Evolutionary conservation across 2,113 vertebrate species (phyloP), one percentile per base, ranked within the genome.

Genomic region (Phyllostomus discolor): DNA sequence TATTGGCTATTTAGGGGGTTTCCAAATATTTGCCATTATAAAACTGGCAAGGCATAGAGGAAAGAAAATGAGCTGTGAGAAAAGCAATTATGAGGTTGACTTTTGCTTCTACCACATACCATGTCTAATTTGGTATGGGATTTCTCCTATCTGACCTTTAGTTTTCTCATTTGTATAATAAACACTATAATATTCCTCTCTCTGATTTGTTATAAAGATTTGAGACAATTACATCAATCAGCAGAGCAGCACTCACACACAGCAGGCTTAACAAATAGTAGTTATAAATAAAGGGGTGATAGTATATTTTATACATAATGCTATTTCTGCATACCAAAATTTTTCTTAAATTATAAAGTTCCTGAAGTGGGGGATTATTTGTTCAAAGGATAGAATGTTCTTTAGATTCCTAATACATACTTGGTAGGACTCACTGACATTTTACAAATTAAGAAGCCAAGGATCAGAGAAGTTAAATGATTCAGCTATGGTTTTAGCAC

Each of bases 391-490:
- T 2, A 46, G 22, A 69, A 31, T 54, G 16, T 11, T 62, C 43
- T 92, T 79, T 48, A 69, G 67, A 75, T 69, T 81, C 73, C 75
- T n/a, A 90, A 54, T 62, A 43, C 0, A 7, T 52, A n/a, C 28
- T 67, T 48, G 52, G 20, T 64, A 22, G 43, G 7, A n/a, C 17
- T 69, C 73, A 46, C 0, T 70, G 78, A 90, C 48, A 50, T 64
- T 66, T 90, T 52, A 82, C 50, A 79, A 95, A 54, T 38, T 31
- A 91, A 91, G 31, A 96, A 83, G n/a, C 17, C 52, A 46, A 82
- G 46, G 67, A 12, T 95, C 38, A 62, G 50, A 64, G 88, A 79
- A 62, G 57, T 22, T 9, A 87, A 43, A 41, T 26, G 8, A 19
- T 73, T 28, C 10, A 17, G 38, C 14, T 16, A 38, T 41, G 24